Evolutionary conservation across 2,113 vertebrate species (phyloP), one percentile per base, ranked within the genome.

Genomic region (Verasper variegatus): DNA sequence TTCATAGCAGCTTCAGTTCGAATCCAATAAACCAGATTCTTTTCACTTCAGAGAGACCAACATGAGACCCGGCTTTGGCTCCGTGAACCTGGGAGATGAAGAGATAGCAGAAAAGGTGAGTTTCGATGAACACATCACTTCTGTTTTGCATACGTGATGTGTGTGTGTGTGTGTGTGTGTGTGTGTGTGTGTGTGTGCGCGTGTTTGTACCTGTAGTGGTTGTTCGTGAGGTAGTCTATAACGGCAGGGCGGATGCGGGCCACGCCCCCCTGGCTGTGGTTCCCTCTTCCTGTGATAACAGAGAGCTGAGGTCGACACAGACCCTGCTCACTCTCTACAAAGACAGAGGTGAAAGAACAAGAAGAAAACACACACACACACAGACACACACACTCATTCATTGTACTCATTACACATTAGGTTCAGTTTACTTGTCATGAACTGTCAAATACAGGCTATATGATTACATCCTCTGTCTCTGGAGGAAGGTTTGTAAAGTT

Each of bases 251-350:
- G 97, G 92, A 99, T 96, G 80, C 97, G 97, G 88, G 98, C 96
- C 84, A 99, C 95, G 67, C 98, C 96, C 92, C 98, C 97, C 86
- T 96, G 96, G 89, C 98, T 99, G 94, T 95, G 97, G 94, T 96
- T 98, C 93, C 98, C 98, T 95, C 95, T 97, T 91, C 98, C 98
- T 71, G 98, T 99, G 93, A 99, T 99, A 88, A 99, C 95, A 78
- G 88, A 96, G 56, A 99, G 95, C 88, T 96, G 96, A 1, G 97
- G 93, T 86, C 94, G 95, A 71, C 97, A 97, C 13, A 95, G 94
- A 74, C 89, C 88, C 91, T 94, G 96, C 85, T 95, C 95, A 88
- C 91, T 95, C 24, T 97, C 98, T 99, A 91, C 87, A 61, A 90
- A 89, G 20, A 94, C 81, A 88, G 76, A 93, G 92, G 84, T 47